Evolutionary conservation across 2,113 vertebrate genomes (phyloP), one percentile per base, ranked within the genome.

Genomic region (Neodontobutis hainanensis): DNA sequence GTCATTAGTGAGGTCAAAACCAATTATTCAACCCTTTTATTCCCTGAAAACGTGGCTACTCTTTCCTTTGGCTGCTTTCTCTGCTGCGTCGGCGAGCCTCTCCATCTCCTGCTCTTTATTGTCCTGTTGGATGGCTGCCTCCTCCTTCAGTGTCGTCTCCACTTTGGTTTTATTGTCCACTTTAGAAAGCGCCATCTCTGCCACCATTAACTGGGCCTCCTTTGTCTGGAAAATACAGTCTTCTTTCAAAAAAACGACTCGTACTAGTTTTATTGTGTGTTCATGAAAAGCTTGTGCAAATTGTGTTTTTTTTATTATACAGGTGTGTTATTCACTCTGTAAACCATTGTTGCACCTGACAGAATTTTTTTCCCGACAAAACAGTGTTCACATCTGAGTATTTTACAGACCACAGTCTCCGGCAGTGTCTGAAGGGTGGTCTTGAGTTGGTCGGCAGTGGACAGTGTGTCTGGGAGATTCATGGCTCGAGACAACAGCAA

Each of bases 391-490:
- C 19, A 27, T 27, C 19, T 27, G 49, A 32, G 16, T 32, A 10
- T 15, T 15, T 5, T 46, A 93, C 94, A 8, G 87, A 99, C 97
- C 94, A 94, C 93, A 8, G 93, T 96, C 43, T 98, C 97, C 0
- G 97, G 97, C 16, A 99, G 93, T 0, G 92, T 97, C 90, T 99
- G 96, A 78, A 99, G 91, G 0, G 97, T 99, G 58, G 95, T 96
- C 91, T 96, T 98, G 56, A 99, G 95, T 87, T 99, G 97, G 86
- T 99, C 97, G 2, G 95, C 95, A 2, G 97, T 96, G 2, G 97
- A 99, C 61, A 99, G 94, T 0, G 97, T 99, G 88, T 99, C 97
- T 0, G 97, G 97, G 45, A 99, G 95, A 92, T 91, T 99, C 96
- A 99, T 96, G 75, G 97, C 97, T 69, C 97, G 94, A 49, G 97